These are phyloP conservation scores for Epistrophe eligans DNA, from an alignment of 2,888 invertebrate species.

Conservation along the genomic window DNA sequence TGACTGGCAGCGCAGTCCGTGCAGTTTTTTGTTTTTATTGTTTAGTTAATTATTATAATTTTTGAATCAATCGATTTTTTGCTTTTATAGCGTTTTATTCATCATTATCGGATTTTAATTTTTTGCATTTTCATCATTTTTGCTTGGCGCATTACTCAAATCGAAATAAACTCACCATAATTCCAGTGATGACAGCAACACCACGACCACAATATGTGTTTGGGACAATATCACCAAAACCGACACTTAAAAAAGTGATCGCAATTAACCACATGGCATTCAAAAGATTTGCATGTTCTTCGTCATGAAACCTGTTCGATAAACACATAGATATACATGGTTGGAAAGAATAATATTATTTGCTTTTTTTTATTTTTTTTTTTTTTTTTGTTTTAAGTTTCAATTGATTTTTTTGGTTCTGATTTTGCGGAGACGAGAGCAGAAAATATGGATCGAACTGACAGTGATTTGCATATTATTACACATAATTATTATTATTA, in stretches of 20 bases:
- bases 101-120: conserved; percentile 74
- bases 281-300: conserved; percentile 98
- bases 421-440: conserved; percentile 57
- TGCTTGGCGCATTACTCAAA: conserved; percentile 75
- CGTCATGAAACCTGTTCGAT: conserved; percentile 95
- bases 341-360: conserved; percentile 65
- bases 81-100: conserved; percentile 43
- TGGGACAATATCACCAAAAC: conserved; percentile 99
- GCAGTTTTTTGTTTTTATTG: conserved; percentile 44
- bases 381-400: conserved; percentile 42
- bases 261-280: conserved; percentile 99
- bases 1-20: conserved; percentile 65
- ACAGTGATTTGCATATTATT: conserved; percentile 23
- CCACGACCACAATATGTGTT: conserved; percentile 99
- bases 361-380: conserved; percentile 23
- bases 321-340: conserved; percentile 75
- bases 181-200: conserved; percentile 99
- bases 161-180: conserved; percentile 94
- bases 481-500: conserved; percentile 15
- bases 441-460: conserved; percentile 76
- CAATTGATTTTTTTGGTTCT: conserved; percentile 57
- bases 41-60: conserved; percentile 37
- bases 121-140: conserved; percentile 78
- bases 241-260: conserved; percentile 99
- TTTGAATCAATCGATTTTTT: conserved; percentile 35